Base-by-base conservation (phyloP, 2,888 invertebrate species). In the Dicyrtoma fusca region DNA sequence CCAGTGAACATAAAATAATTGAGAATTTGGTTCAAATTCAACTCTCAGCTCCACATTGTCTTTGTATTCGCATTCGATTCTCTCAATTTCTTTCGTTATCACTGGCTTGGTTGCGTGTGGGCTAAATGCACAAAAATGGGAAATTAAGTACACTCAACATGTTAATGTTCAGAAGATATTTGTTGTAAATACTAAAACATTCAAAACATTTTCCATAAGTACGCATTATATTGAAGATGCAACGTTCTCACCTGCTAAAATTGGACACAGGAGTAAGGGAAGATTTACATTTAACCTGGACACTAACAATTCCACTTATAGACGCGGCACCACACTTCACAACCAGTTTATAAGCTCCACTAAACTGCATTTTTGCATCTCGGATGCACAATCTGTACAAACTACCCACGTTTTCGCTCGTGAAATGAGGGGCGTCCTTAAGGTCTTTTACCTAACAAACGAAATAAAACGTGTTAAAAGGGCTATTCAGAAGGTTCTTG, bases 331-430 rank as follows among this genome's bases (percentile, higher is more conserved):
- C 65, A 26, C 55, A 71, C 8, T 45, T 53, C 3, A 71, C 26
- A 8, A 71, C 19, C 13, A 71, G 17, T 65, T 71, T 71, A 25
- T 71, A 71, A 49, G 71, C 71, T 17, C 71, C 71, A 57, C 65
- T 71, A 47, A 71, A 71, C 14, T 71, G 64, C 57, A 71, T 65
- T 57, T 71, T 71, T 11, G 71, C 65, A 17, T 71, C 65, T 23
- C 23, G 55, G 0, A 71, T 55, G 19, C 21, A 23, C 19, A 71
- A 34, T 23, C 65, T 45, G 21, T 65, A 71, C 21, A 65, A 21
- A 26, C 65, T 71, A 10, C 71, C 71, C 23, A 65, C 21, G 25
- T 71, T 65, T 71, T 71, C 71, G 1, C 23, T 14, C 1, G 57
- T 64, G 47, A 71, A 71, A 65, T 71, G 71, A 10, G 47, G 71